Evolutionary conservation across 2,797 vertebrate species (phyloP).

Genomic region (Alcedo quadribrachys): DNA sequence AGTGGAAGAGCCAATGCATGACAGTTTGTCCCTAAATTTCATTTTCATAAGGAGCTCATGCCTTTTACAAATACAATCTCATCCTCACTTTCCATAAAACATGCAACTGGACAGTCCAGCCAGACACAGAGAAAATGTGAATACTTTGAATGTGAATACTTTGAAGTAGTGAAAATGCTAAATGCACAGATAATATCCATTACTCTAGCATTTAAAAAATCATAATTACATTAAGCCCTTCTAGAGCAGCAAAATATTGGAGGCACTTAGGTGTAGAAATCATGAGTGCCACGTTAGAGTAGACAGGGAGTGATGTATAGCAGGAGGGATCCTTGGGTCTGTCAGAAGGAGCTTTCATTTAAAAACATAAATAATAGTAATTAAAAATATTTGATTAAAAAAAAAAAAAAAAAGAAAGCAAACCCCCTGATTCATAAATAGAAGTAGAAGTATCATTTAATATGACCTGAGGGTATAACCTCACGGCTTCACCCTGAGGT

Average conservation of each 20-base stretch:
- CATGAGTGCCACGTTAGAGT: neutral
- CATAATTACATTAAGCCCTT: neutral
- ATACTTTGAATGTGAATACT: constrained; percentile 77
- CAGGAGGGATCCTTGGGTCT: constrained; percentile 15
- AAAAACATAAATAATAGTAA: neutral
- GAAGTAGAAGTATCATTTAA: neutral
- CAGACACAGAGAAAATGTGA: constrained; percentile 45
- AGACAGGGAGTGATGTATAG: neutral
- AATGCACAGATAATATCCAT: constrained; percentile 33
- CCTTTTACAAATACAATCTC: constrained; percentile 67
- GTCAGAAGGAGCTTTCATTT: constrained; percentile 3
- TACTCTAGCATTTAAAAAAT: constrained; percentile 39
- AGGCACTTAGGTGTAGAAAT: neutral
- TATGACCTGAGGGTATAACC: neutral
- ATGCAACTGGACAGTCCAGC: constrained; percentile 71
- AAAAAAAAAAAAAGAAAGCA: neutral
- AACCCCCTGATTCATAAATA: neutral
- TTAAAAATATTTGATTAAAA: neutral
- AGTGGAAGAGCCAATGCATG: constrained; percentile 63
- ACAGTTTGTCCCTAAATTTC: constrained; percentile 65
- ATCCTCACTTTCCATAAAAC: constrained; percentile 76
- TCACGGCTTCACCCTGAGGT: neutral
- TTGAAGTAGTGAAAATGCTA: constrained; percentile 55
- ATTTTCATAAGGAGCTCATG: constrained; percentile 73
- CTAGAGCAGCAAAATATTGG: neutral